Base-by-base conservation (phyloP, 2,113 vertebrate genomes). In the Vimba vimba region DNA sequence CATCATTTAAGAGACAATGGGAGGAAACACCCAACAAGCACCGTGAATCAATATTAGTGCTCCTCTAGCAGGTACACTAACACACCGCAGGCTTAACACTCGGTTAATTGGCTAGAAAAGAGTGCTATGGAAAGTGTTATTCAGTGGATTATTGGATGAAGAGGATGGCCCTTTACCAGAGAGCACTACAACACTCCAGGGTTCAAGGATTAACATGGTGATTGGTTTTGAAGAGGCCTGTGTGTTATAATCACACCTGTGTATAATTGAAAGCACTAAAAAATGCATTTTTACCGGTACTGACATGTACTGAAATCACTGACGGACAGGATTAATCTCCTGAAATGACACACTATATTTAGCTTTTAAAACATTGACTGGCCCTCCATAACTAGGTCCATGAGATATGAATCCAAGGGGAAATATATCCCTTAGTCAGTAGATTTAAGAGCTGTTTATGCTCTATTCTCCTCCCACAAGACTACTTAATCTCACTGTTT, bases 401-500 rank as follows among this genome's bases (percentile, higher is more conserved):
- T 80, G 75, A 85, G 79, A 68, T 79, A 68, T 79, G 75, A 87
- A 80, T 77, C 88, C 68, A 12, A 76, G 25, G 69, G 86, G 84
- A 89, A 88, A 89, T 85, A 62, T 85, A 57, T 85, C 36, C 78
- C 60, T 80, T 85, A 89, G 81, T 62, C 25, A 43, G 76, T 64
- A 86, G 87, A 87, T 87, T 88, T 87, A 88, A 82, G 84, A 76
- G 30, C 52, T 86, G 79, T 75, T 87, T 79, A 85, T 85, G 75
- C 64, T 76, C 68, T 39, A 23, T 75, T 68, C 78, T 60, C 68
- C 74, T 88, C 89, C 87, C 87, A 13, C 55, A 71, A 81, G 66
- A 76, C 66, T 87, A 83, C 85, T 89, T 86, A 79, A 87, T 89
- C 88, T 84, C 62, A 27, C 84, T 50, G 68, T 84, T 82, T 88